These are phyloP conservation scores for Aurelia aurita DNA, from an alignment of 30 jellyfish, hydroid and myxozoan genomes.

Conservation along the genomic window DNA sequence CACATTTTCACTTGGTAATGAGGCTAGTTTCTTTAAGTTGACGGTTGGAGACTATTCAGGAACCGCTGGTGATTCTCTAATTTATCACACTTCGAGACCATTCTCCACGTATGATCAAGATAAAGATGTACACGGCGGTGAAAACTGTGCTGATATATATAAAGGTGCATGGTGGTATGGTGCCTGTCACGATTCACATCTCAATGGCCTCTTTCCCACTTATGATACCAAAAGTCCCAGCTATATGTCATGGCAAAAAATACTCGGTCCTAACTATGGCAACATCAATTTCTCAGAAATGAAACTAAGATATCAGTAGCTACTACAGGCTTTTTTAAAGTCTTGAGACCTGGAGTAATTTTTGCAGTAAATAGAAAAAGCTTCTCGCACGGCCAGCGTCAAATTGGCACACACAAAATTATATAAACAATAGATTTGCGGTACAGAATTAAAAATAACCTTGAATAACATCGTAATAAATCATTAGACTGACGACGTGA, in stretches of 20 bases:
- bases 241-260: background rate
- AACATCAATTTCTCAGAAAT: background rate
- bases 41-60: conserved; percentile 1
- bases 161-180: conserved; percentile 25
- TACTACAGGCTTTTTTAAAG: background rate
- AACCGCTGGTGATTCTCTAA: conserved; percentile 10
- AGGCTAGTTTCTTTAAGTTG: background rate
- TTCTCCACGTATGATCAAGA: conserved; percentile 7
- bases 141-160: background rate
- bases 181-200: background rate
- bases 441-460: too few relatives aligned
- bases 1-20: background rate
- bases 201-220: background rate
- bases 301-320: conserved; percentile 1
- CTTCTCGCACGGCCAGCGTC: too few relatives aligned
- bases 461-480: too few relatives aligned
- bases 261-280: background rate
- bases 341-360: too few relatives aligned
- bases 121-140: background rate
- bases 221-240: background rate
- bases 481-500: too few relatives aligned
- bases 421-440: too few relatives aligned
- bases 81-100: background rate
- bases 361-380: too few relatives aligned
- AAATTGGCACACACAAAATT: too few relatives aligned